These are phyloP conservation scores for Sialia sialis DNA, from an alignment of 2,113 vertebrate genomes.

Conservation along the genomic window DNA sequence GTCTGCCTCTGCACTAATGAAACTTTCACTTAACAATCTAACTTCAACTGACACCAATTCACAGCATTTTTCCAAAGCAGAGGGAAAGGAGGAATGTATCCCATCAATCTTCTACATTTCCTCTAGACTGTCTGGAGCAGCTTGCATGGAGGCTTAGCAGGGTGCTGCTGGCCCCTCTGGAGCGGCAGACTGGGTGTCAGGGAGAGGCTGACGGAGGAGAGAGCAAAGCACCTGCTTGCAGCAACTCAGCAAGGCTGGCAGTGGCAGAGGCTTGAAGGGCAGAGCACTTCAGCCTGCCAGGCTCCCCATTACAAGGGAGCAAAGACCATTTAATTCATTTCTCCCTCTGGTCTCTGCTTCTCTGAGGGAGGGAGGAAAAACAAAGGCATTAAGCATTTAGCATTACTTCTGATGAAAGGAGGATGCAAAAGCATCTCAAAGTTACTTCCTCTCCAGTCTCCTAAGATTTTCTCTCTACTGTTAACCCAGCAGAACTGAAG, in stretches of 20 bases:
- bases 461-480: neutral
- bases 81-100: neutral
- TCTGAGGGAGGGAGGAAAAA: neutral
- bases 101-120: neutral
- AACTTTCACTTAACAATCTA: neutral
- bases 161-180: neutral
- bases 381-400: neutral
- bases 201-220: neutral
- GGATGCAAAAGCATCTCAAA: neutral
- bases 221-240: fast-evolving
- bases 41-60: neutral
- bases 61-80: neutral
- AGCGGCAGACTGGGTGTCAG: fast-evolving
- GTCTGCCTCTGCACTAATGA: neutral
- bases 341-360: neutral
- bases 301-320: neutral
- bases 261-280: neutral
- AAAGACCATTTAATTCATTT: neutral
- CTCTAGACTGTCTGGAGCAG: neutral
- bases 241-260: neutral
- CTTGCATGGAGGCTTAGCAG: neutral
- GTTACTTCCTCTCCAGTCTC: neutral
- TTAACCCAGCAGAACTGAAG: neutral
- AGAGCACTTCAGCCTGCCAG: neutral
- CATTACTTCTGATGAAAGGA: neutral